Conservation (phyloP, 2,888 invertebrate species). For the Zygaena filipendulae region DNA sequence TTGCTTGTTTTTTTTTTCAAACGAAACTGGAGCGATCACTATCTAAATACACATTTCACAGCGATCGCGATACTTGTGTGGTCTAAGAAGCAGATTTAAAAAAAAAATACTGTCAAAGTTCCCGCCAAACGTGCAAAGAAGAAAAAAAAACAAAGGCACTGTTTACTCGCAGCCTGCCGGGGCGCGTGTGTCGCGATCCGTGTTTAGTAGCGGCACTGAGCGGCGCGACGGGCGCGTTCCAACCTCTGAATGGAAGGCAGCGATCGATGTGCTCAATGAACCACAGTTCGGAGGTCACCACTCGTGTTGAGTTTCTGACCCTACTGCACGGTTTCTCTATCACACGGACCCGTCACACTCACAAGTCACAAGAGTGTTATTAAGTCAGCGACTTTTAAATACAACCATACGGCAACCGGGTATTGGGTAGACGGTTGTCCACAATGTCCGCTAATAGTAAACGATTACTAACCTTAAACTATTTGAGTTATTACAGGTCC, state of each 20-base stretch:
- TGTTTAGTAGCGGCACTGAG: conserved; percentile 59
- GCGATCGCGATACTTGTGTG: background rate
- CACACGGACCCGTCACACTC: conserved; percentile 25
- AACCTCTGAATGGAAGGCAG: conserved; percentile 44
- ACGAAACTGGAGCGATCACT: conserved; percentile 35
- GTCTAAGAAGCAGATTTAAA: no score
- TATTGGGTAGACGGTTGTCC: no score
- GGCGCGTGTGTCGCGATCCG: conserved; percentile 61
- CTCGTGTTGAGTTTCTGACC: conserved; percentile 56
- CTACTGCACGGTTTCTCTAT: conserved; percentile 46
- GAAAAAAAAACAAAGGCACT: conserved; percentile 31
- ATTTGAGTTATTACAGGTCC: no score
- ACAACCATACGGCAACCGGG: no score
- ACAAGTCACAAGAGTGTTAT: conserved; percentile 7
- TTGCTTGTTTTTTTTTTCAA: conserved; percentile 33
- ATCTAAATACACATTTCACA: conserved; percentile 52
- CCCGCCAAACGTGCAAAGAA: conserved; percentile 39
- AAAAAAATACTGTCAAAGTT: conserved; percentile 37
- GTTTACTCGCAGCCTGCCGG: conserved; percentile 37
- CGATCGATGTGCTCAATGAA: conserved; percentile 61
- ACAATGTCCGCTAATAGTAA: no score
- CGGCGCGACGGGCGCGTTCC: conserved; percentile 26
- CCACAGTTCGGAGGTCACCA: conserved; percentile 61
- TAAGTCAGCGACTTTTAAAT: no score
- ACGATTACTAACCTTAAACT: no score